phyloP scores from a whole-genome alignment of 2,797 vertebrate genomes.

The Yasuhikotakia modesta region DNA sequence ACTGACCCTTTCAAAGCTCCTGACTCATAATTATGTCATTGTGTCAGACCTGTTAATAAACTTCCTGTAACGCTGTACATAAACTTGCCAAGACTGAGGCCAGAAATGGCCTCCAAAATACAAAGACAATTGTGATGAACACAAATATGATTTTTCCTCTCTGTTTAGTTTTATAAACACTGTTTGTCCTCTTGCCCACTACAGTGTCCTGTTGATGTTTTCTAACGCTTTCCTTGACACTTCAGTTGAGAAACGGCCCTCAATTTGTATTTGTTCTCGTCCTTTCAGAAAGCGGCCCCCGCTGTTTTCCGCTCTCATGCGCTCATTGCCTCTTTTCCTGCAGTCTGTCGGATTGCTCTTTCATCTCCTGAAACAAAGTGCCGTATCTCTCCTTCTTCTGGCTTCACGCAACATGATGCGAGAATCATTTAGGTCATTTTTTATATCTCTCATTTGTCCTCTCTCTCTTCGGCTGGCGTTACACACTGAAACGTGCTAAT shows the following conservation, averaged over 20 bases:
- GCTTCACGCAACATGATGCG: constrained; percentile 29
- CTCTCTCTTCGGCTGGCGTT: constrained; percentile 34
- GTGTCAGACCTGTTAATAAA: constrained; percentile 34
- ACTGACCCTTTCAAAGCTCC: constrained; percentile 23
- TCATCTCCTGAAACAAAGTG: constrained; percentile 44
- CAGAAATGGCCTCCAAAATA: constrained; percentile 7
- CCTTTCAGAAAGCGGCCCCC: constrained; percentile 6
- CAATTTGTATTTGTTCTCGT: constrained; percentile 29
- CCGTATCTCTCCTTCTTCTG: constrained; percentile 22
- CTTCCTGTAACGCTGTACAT: neutral
- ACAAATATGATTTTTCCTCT: constrained; percentile 9
- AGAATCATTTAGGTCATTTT: constrained; percentile 35
- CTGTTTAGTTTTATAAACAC: neutral
- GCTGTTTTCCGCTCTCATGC: constrained; percentile 22
- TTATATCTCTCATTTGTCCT: constrained; percentile 40
- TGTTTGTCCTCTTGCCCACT: constrained; percentile 12
- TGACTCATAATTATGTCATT: constrained; percentile 31
- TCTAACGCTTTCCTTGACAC: constrained; percentile 15
- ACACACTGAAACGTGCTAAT: constrained; percentile 16
- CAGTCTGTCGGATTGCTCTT: constrained; percentile 25
- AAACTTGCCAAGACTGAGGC: constrained; percentile 30
- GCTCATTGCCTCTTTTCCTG: neutral
- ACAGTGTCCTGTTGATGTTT: constrained; percentile 8
- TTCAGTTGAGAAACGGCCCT: constrained; percentile 8
- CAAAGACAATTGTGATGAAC: constrained; percentile 15